Base-by-base conservation (phyloP, 2,113 vertebrate genomes). In the Hippolais icterina region DNA sequence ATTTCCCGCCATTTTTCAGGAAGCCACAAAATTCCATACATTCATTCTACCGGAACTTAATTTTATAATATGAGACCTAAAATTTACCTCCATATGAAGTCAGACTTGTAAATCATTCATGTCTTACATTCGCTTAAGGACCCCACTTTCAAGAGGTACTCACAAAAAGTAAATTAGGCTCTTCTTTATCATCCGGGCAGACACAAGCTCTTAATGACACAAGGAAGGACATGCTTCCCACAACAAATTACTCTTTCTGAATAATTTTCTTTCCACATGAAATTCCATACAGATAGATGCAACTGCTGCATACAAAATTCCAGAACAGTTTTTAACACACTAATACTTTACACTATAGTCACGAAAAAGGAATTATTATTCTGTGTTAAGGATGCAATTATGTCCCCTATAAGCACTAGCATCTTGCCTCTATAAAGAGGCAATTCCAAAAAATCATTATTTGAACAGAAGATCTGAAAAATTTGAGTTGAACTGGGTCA, bases 291-390 rank as follows among this genome's bases (percentile, higher is more conserved):
- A 61, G 31, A 35, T 22, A 41, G 24, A 29, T 17, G 9, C 19
- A 93, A 66, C 11, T 15, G 17, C 9, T 63, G 8, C 19, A 25
- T 24, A 63, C 19, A 11, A 44, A n/a, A 19, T 70, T 2, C 28
- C 3, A 0, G 10, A 65, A 37, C 5, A 18, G 25, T 44, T 52
- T 76, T 76, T 24, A 66, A 83, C 3, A 14, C 19, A 28, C 11
- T 24, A 61, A 24, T 5, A 31, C 1, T 18, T 74, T 1, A 64
- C 6, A 39, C 22, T 24, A 27, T 1, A 5, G 21, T 12, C 6
- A 41, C 18, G 27, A 68, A 83, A 91, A 83, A 75, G 3, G 9
- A 49, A 57, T 44, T 2, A 56, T 14, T n/a, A 17, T 14, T 11
- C 31, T n/a, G 7, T 5, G 1, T 41, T 31, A 87, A 83, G 7